Percentiles rank a stretch among this genome's conserved stretches.
phyloP scores from a whole-genome alignment of 1,140 invertebrate genomes.

The Drosophila kohkoa region DNA sequence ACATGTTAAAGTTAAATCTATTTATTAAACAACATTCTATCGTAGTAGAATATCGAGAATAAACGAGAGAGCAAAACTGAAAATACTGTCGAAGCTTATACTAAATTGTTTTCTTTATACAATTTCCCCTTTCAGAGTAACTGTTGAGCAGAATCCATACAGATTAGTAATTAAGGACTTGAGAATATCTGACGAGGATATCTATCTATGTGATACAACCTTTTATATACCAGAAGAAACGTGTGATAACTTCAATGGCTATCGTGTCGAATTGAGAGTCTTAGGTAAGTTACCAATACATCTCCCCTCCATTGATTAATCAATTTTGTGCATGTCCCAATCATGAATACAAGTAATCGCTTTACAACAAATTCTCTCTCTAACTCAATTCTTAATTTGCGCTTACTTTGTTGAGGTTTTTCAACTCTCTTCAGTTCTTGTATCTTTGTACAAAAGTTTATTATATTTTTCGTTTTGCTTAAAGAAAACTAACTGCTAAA shows the following conservation, averaged over 20 bases:
- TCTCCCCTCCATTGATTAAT: background rate
- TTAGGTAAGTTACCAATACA: slow-evolving; percentile 69
- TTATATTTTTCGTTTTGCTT: slow-evolving; percentile 35
- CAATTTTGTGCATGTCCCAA: slow-evolving; percentile 17
- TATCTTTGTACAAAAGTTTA: slow-evolving; percentile 41
- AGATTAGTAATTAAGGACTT: slow-evolving; percentile 82
- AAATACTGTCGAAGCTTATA: too few relatives aligned
- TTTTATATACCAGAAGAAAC: slow-evolving; percentile 84
- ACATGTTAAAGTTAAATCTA: too few relatives aligned
- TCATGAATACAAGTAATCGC: slow-evolving; percentile 18
- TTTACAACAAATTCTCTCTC: slow-evolving; percentile 8
- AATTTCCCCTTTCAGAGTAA: slow-evolving; percentile 58
- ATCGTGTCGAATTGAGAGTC: slow-evolving; percentile 82
- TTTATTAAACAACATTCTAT: too few relatives aligned
- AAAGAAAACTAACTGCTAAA: slow-evolving; percentile 46
- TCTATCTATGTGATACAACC: slow-evolving; percentile 84
- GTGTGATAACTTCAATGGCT: slow-evolving; percentile 84
- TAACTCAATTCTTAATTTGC: slow-evolving; percentile 46
- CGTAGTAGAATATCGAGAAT: too few relatives aligned
- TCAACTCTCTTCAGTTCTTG: slow-evolving; percentile 14
- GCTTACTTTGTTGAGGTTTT: slow-evolving; percentile 34
- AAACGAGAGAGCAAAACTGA: too few relatives aligned
- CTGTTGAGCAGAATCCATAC: slow-evolving; percentile 80
- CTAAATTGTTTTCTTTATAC: too few relatives aligned
- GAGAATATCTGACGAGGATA: slow-evolving; percentile 83